Percentiles rank a stretch among this genome's conserved stretches.
Evolutionary conservation across 1,140 invertebrate genomes (phyloP).

Genomic region (Lordiphosa mommai): DNA sequence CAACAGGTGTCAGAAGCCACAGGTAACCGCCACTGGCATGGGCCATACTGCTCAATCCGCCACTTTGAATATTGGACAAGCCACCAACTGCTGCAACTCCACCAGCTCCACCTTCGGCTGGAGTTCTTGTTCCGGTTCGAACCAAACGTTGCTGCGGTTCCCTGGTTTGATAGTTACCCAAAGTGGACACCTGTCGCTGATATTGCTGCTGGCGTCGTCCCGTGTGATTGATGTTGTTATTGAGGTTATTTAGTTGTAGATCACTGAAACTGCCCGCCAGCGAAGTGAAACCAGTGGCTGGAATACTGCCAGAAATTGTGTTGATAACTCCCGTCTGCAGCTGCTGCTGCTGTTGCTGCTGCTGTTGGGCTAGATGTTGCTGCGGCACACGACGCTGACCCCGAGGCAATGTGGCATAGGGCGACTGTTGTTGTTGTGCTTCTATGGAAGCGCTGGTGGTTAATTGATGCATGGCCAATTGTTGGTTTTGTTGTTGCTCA

Average conservation of each 20-base stretch:
- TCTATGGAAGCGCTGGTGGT: constrained; percentile 69
- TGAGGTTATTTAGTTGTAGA: constrained; percentile 51
- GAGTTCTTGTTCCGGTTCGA: neutral
- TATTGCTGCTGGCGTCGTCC: constrained; percentile 19
- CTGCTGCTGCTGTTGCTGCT: constrained; percentile 18
- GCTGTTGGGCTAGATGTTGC: neutral
- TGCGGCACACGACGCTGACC: constrained; percentile 20
- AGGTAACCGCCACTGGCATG: constrained; percentile 46
- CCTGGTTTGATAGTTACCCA: no score
- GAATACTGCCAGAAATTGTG: constrained; percentile 72
- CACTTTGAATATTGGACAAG: neutral
- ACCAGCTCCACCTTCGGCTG: neutral
- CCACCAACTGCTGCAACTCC: neutral
- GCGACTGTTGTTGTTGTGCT: constrained; percentile 51
- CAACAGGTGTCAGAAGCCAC: constrained; percentile 79
- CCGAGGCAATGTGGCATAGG: constrained; percentile 67
- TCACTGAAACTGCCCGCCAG: constrained; percentile 42
- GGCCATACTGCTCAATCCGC: constrained; percentile 7
- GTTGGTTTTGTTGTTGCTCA: constrained; percentile 21
- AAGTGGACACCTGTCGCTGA: neutral
- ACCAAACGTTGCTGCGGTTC: no score
- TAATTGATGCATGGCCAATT: constrained; percentile 46
- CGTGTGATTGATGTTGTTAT: constrained; percentile 12
- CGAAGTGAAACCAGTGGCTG: constrained; percentile 48
- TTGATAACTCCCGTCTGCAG: constrained; percentile 59